phyloP scores from a whole-genome alignment of 2,113 vertebrate species.

The Aplodontia rufa region DNA sequence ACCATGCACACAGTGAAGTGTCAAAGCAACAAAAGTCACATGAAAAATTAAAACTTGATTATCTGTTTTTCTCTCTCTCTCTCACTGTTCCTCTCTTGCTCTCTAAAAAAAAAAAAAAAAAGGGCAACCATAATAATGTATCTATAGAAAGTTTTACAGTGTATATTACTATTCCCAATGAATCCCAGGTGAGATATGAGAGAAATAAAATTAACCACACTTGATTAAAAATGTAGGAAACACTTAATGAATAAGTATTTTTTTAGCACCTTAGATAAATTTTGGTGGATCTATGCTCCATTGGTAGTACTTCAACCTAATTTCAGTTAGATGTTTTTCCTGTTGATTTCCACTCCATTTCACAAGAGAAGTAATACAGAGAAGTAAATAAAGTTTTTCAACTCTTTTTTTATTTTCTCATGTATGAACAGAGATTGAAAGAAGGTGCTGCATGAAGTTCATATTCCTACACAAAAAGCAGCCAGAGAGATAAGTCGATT shows the following conservation, averaged over 20 bases:
- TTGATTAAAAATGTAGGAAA: neutral
- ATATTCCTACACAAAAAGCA: neutral
- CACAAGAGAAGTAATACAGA: neutral
- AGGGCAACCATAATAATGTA: neutral
- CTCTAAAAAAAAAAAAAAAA: too few species aligned
- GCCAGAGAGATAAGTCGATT: neutral
- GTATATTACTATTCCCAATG: neutral
- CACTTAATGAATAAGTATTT: neutral
- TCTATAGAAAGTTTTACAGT: neutral
- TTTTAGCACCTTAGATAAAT: neutral
- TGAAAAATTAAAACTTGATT: too few species aligned
- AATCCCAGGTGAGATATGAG: neutral
- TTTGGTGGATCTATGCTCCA: neutral
- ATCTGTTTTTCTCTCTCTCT: too few species aligned
- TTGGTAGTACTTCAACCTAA: neutral
- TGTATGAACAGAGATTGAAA: neutral
- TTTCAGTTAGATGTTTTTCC: neutral
- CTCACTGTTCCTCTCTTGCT: too few species aligned
- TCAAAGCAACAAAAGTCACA: too few species aligned
- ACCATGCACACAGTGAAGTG: too few species aligned
- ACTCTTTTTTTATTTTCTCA: neutral
- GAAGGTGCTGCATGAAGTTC: neutral
- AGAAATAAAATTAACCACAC: neutral
- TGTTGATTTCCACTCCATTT: neutral
- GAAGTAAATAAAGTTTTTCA: neutral